phyloP scores from a whole-genome alignment of 2,888 invertebrate genomes.

The Macaria notata region DNA sequence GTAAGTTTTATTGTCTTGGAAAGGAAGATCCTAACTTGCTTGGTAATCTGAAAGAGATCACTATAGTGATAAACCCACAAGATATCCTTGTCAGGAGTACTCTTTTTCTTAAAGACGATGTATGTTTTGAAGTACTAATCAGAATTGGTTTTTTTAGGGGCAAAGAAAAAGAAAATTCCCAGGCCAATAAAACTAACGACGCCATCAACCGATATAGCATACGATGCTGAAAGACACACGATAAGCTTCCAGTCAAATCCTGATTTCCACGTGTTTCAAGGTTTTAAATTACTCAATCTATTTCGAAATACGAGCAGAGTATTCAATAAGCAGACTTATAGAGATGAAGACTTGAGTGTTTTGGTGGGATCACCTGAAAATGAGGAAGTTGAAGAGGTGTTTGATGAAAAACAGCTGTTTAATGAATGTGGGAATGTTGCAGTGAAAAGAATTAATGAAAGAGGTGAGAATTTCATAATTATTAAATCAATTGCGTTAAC shows the following conservation, averaged over 20 bases:
- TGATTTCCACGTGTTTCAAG: constrained; percentile 67
- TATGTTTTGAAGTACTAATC: not conserved
- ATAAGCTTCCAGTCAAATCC: constrained; percentile 66
- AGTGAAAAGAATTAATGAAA: constrained; percentile 21
- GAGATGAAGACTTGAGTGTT: constrained; percentile 43
- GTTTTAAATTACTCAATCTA: constrained; percentile 68
- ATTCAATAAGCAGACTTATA: constrained; percentile 45
- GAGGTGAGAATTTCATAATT: constrained; percentile 12
- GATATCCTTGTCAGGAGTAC: too few species aligned
- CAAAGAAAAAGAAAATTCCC: constrained; percentile 29
- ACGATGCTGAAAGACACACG: constrained; percentile 53
- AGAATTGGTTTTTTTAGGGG: constrained; percentile 14
- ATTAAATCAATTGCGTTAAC: too few species aligned
- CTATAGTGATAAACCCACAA: too few species aligned
- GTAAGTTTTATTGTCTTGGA: constrained; percentile 36
- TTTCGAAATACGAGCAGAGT: constrained; percentile 50
- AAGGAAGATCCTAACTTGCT: not conserved
- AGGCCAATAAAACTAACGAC: constrained; percentile 49
- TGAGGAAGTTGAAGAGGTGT: constrained; percentile 40
- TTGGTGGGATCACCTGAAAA: constrained; percentile 32
- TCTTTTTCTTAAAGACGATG: too few species aligned
- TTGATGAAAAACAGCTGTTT: constrained; percentile 47
- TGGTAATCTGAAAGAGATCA: too few species aligned
- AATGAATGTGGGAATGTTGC: constrained; percentile 56
- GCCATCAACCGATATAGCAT: constrained; percentile 40